Conservation (phyloP, 2,113 vertebrate species). For the Mixornis gularis region DNA sequence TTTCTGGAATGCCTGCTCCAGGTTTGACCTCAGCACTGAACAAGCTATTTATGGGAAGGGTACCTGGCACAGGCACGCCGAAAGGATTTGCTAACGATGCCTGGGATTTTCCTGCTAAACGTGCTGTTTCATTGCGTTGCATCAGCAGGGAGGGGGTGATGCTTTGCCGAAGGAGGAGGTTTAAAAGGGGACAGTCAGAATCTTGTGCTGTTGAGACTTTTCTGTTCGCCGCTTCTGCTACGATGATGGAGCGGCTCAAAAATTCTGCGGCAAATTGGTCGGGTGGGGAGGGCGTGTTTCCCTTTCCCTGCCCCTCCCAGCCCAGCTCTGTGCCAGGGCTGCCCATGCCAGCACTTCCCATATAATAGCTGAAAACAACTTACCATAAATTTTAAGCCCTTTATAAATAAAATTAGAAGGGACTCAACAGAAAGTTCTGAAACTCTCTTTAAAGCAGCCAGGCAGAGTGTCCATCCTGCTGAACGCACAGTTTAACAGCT, state of each 20-base stretch:
- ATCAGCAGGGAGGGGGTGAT: not conserved
- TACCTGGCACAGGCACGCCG: not conserved
- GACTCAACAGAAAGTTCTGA: too few species aligned
- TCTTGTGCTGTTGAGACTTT: not conserved
- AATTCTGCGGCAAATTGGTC: rapidly evolving
- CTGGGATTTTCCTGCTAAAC: not conserved
- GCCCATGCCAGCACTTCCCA: too few species aligned
- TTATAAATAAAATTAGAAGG: too few species aligned
- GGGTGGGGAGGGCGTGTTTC: not conserved
- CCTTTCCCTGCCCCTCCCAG: not conserved
- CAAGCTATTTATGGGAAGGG: slow-evolving; percentile 27
- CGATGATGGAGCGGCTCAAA: rapidly evolving
- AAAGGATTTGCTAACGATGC: not conserved
- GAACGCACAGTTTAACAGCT: too few species aligned
- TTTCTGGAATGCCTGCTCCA: slow-evolving; percentile 16
- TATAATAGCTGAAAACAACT: too few species aligned
- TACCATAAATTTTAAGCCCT: too few species aligned
- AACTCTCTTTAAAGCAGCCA: too few species aligned
- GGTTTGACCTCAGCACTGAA: not conserved
- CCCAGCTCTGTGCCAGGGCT: not conserved
- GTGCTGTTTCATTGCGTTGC: not conserved
- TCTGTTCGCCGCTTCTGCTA: not conserved
- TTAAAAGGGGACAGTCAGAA: not conserved
- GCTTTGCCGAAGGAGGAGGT: too few species aligned
- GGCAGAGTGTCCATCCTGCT: too few species aligned